Base-by-base conservation (phyloP, 2,797 vertebrate genomes). In the Xenentodon cancila region DNA sequence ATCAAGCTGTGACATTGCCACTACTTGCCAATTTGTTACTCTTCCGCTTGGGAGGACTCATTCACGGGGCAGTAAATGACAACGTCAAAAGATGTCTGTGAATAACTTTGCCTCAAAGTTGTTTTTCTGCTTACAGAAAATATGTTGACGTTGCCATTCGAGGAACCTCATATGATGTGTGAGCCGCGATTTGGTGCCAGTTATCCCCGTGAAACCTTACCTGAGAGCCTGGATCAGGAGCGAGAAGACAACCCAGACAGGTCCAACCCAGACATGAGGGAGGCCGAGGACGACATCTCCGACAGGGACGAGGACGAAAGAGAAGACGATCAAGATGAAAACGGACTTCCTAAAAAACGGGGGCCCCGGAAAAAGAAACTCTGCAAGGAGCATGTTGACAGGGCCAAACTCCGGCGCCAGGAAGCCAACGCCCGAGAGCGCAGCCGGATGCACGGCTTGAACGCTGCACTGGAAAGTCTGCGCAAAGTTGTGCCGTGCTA, bases 401-500 rank as follows among this genome's bases (percentile, higher is more conserved):
- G 97, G 82, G 89, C 96, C 90, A 97, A 96, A 90, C 48, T 97
- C 70, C 94, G 97, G 77, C 94, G 97, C 52, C 93, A 97, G 17
- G 97, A 99, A 91, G 97, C 97, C 32, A 99, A 99, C 7, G 94
- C 96, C 3, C 92, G 97, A 0, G 97, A 99, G 84, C 93, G 97
- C 84, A 97, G 94, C 80, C 85, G 97, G 55, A 99, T 99, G 97
- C 97, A 99, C 1, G 96, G 97, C 63, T 90, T 99, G 75, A 99
- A 99, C 3, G 96, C 94, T 0, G 97, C 97, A 17, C 90, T 99
- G 91, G 97, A 99, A 94, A 98, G 95, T 89, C 94, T 99, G 82
- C 94, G 97, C 70, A 99, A 99, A 94, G 97, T 99, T 64, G 97
- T 99, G 80, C 97, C 97, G 46, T 99, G 97, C 77, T 99, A 99